phyloP scores from a whole-genome alignment of 2,888 invertebrate genomes.

The Philaethria dido region DNA sequence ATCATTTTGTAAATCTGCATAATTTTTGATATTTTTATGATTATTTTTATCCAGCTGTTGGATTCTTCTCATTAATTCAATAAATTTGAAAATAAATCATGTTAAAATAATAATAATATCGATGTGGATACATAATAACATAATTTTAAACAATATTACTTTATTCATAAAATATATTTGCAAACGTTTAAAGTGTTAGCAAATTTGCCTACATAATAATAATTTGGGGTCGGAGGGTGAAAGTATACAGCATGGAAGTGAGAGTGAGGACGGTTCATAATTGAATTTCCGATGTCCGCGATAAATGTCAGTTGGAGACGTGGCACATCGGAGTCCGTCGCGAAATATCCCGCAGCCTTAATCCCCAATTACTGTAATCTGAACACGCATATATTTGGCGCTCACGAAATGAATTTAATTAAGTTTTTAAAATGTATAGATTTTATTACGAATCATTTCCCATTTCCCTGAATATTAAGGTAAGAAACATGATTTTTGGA shows the following conservation, averaged over 20 bases:
- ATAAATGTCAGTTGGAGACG: slow-evolving; percentile 63
- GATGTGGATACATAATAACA: no score
- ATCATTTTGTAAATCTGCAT: neutral
- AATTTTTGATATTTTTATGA: no score
- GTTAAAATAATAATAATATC: no score
- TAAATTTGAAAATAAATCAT: no score
- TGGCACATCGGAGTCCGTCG: slow-evolving; percentile 59
- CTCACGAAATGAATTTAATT: slow-evolving; percentile 48
- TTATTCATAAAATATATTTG: slow-evolving; percentile 1
- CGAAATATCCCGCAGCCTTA: slow-evolving; percentile 57
- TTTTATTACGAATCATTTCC: neutral
- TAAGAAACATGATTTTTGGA: no score
- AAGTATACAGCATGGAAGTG: slow-evolving; percentile 29
- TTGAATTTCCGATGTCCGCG: slow-evolving; percentile 67
- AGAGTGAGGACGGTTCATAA: slow-evolving; percentile 61
- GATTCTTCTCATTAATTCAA: no score
- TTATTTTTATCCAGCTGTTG: no score
- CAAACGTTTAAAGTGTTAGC: slow-evolving; percentile 11
- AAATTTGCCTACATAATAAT: slow-evolving; percentile 42
- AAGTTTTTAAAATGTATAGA: slow-evolving; percentile 25
- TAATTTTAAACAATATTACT: neutral
- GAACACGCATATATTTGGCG: slow-evolving; percentile 56
- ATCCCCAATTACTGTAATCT: slow-evolving; percentile 64
- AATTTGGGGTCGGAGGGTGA: slow-evolving; percentile 39
- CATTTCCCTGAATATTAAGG: neutral